Percentiles rank a stretch among this genome's conserved stretches.
These are phyloP conservation scores for Anoplius nigerrimus DNA, from an alignment of 2,888 invertebrate genomes.

Conservation along the genomic window DNA sequence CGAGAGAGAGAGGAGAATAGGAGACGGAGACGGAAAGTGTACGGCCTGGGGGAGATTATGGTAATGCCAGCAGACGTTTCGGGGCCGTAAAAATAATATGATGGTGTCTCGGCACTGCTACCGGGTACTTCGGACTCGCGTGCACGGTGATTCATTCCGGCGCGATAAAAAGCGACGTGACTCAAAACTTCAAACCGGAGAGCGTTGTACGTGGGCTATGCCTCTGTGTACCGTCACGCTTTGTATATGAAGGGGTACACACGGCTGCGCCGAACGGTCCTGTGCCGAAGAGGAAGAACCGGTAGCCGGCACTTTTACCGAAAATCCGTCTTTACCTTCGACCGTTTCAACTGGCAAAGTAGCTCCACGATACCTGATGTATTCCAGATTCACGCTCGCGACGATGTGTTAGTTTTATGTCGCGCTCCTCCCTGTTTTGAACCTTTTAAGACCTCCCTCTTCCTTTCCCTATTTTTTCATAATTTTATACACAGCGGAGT, in stretches of 20 bases:
- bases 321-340: too few relatives aligned
- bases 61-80: slow-evolving; percentile 69
- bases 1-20: slow-evolving; percentile 7
- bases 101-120: slow-evolving; percentile 66
- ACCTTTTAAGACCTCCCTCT: too few relatives aligned
- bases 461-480: too few relatives aligned
- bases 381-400: too few relatives aligned
- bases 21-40: slow-evolving; percentile 22
- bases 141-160: slow-evolving; percentile 64
- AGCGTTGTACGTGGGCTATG: too few relatives aligned
- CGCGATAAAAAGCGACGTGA: slow-evolving; percentile 52
- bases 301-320: background rate
- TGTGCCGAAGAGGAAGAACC: too few relatives aligned
- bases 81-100: slow-evolving; percentile 71
- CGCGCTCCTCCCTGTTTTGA: too few relatives aligned
- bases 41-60: slow-evolving; percentile 66
- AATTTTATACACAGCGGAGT: too few relatives aligned
- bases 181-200: slow-evolving; percentile 40
- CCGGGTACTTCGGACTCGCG: slow-evolving; percentile 66
- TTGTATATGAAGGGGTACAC: background rate
- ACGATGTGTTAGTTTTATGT: too few relatives aligned
- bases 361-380: too few relatives aligned
- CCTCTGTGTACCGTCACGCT: too few relatives aligned
- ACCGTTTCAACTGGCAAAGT: too few relatives aligned
- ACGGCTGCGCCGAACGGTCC: slow-evolving; percentile 1